These are phyloP conservation scores for Acronicta psi DNA, from an alignment of 2,888 invertebrate species.

Conservation along the genomic window DNA sequence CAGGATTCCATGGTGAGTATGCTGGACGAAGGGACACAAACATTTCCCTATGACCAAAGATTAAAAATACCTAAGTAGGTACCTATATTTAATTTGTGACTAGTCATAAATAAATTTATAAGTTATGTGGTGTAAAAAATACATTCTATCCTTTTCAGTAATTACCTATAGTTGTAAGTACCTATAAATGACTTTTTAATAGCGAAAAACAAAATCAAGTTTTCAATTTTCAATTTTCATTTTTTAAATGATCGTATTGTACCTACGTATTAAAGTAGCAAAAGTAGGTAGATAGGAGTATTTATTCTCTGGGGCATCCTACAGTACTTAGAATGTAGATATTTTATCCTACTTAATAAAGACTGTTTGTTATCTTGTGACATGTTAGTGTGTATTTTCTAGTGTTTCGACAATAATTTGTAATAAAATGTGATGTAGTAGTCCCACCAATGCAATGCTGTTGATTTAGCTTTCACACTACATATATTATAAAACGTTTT, in stretches of 20 bases:
- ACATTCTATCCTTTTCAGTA: too few species aligned
- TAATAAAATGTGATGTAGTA: slow-evolving; percentile 40
- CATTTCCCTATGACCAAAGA: too few species aligned
- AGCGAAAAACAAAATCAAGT: too few species aligned
- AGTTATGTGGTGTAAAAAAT: too few species aligned
- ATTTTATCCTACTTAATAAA: slow-evolving; percentile 34
- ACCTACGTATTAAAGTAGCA: slow-evolving; percentile 18
- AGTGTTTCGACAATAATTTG: slow-evolving; percentile 54
- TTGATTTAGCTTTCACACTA: slow-evolving; percentile 42
- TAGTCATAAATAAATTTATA: too few species aligned
- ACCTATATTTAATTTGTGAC: too few species aligned
- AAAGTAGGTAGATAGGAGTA: slow-evolving; percentile 27
- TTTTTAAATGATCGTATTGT: slow-evolving; percentile 2
- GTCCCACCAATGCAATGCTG: slow-evolving; percentile 25
- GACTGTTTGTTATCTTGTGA: slow-evolving; percentile 46
- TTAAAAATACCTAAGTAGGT: too few species aligned
- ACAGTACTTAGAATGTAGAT: slow-evolving; percentile 40
- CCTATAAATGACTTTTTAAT: too few species aligned
- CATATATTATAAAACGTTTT: not conserved
- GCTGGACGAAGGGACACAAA: too few species aligned
- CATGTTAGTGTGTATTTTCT: slow-evolving; percentile 42
- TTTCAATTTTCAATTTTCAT: too few species aligned
- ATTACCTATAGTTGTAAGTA: too few species aligned
- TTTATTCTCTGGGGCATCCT: slow-evolving; percentile 17
- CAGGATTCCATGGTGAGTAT: too few species aligned